These are phyloP conservation scores for Perca fluviatilis DNA, from an alignment of 2,113 vertebrate species.

Conservation along the genomic window DNA sequence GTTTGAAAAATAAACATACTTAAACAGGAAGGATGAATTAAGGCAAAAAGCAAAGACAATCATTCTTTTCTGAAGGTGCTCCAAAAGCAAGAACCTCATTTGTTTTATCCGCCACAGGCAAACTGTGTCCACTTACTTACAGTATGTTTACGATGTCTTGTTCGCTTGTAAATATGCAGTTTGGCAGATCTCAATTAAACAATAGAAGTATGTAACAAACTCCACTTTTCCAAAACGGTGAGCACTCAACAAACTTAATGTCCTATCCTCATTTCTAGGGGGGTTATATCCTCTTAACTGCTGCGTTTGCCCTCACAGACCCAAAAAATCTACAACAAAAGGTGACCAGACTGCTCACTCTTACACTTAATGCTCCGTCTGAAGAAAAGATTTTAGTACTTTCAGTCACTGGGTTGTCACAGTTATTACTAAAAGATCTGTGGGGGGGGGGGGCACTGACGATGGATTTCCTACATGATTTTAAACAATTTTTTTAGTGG, in stretches of 20 bases:
- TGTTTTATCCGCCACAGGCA: slow-evolving; percentile 6
- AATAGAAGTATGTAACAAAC: slow-evolving; percentile 58
- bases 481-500: slow-evolving; percentile 81
- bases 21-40: not conserved
- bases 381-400: slow-evolving; percentile 58
- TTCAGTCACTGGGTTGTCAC: slow-evolving; percentile 62
- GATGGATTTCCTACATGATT: slow-evolving; percentile 80
- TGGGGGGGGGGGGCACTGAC: slow-evolving; percentile 52
- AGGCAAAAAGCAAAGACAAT: not conserved
- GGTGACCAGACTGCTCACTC: slow-evolving; percentile 39
- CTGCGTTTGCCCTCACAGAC: slow-evolving; percentile 30
- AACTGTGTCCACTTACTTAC: slow-evolving; percentile 38
- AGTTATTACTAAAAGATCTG: slow-evolving; percentile 68
- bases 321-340: slow-evolving; percentile 51
- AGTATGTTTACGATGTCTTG: slow-evolving; percentile 46
- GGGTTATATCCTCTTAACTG: slow-evolving; percentile 7
- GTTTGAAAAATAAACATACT: not conserved
- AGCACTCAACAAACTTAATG: slow-evolving; percentile 29
- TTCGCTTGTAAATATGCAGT: slow-evolving; percentile 61
- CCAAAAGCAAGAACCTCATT: not conserved
- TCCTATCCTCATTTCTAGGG: not conserved
- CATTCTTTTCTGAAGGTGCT: not conserved
- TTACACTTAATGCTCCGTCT: slow-evolving; percentile 40
- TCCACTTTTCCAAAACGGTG: slow-evolving; percentile 26
- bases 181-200: slow-evolving; percentile 60